A percentile compares a stretch with the other conserved stretches of the same genome.
Evolutionary conservation across 2,888 invertebrate species (phyloP).

Genomic region (Selenia dentaria): DNA sequence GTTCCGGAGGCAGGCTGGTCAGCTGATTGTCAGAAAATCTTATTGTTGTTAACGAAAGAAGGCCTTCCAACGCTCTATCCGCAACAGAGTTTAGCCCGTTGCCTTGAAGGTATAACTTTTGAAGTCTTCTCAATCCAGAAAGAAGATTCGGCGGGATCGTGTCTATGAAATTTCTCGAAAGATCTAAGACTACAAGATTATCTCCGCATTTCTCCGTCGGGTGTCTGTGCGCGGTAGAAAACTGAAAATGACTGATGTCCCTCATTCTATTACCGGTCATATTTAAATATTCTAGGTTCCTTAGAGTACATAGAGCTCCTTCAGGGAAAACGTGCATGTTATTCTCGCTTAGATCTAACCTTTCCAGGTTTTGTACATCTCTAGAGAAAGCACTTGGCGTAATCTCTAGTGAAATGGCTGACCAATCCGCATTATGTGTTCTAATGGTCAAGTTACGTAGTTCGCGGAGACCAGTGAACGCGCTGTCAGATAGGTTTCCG

Average conservation of each 20-base stretch:
- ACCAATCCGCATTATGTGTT: slow-evolving; percentile 94
- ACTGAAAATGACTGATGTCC: slow-evolving; percentile 89
- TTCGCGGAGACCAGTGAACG: slow-evolving; percentile 92
- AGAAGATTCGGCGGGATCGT: slow-evolving; percentile 89
- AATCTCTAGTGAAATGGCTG: slow-evolving; percentile 91
- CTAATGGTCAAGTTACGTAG: slow-evolving; percentile 91
- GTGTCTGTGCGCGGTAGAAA: slow-evolving; percentile 84
- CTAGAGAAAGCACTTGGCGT: slow-evolving; percentile 90
- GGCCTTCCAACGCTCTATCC: slow-evolving; percentile 91
- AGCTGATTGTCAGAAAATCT: slow-evolving; percentile 93
- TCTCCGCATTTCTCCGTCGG: slow-evolving; percentile 88
- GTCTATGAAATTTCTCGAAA: slow-evolving; percentile 92
- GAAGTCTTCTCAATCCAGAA: slow-evolving; percentile 88
- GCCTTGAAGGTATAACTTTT: slow-evolving; percentile 90
- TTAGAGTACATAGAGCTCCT: slow-evolving; percentile 90
- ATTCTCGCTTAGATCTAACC: slow-evolving; percentile 91
- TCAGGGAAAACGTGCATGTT: slow-evolving; percentile 92
- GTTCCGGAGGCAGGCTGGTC: slow-evolving; percentile 91
- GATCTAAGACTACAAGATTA: slow-evolving; percentile 88
- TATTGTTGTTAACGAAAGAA: slow-evolving; percentile 88
- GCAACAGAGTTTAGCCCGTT: slow-evolving; percentile 91
- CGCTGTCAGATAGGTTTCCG: slow-evolving; percentile 91
- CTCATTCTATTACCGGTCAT: slow-evolving; percentile 91
- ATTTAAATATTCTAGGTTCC: slow-evolving; percentile 90
- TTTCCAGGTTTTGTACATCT: slow-evolving; percentile 89